phyloP scores from a whole-genome alignment of 2,888 invertebrate genomes.

The Troides helena region DNA sequence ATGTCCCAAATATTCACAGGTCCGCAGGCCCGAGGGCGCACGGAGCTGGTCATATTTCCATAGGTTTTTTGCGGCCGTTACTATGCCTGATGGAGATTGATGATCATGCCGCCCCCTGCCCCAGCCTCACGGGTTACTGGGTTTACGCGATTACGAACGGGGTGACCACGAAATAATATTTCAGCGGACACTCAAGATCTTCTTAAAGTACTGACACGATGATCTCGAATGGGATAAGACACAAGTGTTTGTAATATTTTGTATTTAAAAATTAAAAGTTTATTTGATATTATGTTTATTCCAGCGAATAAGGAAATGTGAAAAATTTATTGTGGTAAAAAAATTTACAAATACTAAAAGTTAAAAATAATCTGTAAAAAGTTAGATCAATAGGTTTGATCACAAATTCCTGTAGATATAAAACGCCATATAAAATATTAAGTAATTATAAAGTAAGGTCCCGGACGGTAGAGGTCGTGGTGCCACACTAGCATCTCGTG shows the following conservation, averaged over 20 bases:
- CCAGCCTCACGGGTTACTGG: conserved; percentile 55
- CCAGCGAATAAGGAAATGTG: too few relatives aligned
- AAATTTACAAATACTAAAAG: too few relatives aligned
- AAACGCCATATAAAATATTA: background rate
- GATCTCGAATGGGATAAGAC: background rate
- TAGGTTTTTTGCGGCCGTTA: conserved; percentile 57
- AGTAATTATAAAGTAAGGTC: background rate
- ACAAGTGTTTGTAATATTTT: background rate
- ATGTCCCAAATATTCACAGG: conserved; percentile 31
- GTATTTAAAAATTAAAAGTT: too few relatives aligned
- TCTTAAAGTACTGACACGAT: background rate
- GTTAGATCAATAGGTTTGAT: background rate
- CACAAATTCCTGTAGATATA: background rate
- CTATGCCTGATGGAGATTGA: conserved; percentile 76
- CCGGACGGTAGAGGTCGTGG: background rate
- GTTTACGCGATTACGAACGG: conserved; percentile 63
- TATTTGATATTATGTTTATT: too few relatives aligned
- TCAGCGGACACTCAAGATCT: background rate
- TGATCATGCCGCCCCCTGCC: conserved; percentile 55
- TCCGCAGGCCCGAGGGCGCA: conserved; percentile 32
- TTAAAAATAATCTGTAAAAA: too few relatives aligned
- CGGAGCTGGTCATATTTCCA: conserved; percentile 66
- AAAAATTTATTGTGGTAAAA: too few relatives aligned
- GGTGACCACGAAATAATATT: conserved; percentile 6
- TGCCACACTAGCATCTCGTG: conserved; percentile 46